Evolutionary conservation across 2,113 vertebrate genomes (phyloP).

Genomic region (Labeo rohita): DNA sequence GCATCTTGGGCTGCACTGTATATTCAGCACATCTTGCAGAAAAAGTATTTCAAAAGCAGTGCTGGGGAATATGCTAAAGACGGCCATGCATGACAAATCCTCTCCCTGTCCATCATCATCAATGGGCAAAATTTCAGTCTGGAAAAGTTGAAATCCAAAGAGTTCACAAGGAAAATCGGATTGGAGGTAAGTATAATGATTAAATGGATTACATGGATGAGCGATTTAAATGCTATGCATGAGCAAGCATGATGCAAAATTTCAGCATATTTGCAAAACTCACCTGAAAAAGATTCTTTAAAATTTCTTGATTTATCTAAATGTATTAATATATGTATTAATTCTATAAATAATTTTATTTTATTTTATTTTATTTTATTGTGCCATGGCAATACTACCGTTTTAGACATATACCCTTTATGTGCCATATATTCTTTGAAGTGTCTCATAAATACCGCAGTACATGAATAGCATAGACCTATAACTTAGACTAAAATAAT

Average conservation of each 20-base stretch:
- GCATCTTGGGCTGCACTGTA: background rate
- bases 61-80: slow-evolving; percentile 66
- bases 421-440: background rate
- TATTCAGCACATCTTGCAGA: slow-evolving; percentile 63
- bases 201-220: slow-evolving; percentile 24
- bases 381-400: background rate
- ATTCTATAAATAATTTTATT: no score
- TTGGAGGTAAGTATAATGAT: slow-evolving; percentile 67
- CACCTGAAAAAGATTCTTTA: background rate
- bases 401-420: background rate
- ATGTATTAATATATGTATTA: no score
- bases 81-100: slow-evolving; percentile 72
- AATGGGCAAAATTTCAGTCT: slow-evolving; percentile 69
- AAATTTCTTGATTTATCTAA: background rate
- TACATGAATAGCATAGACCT: background rate
- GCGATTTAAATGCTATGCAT: slow-evolving; percentile 5
- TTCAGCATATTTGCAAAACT: background rate
- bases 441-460: background rate
- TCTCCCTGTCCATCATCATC: slow-evolving; percentile 68
- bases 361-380: no score
- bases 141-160: slow-evolving; percentile 29
- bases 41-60: slow-evolving; percentile 66
- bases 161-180: slow-evolving; percentile 28
- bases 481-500: background rate
- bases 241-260: background rate